phyloP scores from a whole-genome alignment of 2,888 invertebrate genomes.

The Acanthosepion esculentum region DNA sequence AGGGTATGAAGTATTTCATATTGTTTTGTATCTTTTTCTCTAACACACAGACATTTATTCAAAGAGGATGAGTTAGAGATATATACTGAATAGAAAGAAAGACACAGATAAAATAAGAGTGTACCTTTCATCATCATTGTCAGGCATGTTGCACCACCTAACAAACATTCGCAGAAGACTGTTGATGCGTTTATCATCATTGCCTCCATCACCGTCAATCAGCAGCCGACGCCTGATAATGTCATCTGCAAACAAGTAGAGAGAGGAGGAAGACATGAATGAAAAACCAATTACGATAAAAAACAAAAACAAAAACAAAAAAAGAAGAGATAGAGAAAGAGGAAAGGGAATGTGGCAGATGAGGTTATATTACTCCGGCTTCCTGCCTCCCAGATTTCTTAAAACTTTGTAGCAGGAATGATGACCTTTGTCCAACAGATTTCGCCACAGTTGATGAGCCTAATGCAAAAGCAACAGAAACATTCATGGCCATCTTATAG shows the following conservation, averaged over 20 bases:
- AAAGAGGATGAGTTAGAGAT: background rate
- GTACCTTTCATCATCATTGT: constrained; percentile 71
- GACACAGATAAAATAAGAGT: background rate
- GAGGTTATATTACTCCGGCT: too few species aligned
- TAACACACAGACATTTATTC: too few species aligned
- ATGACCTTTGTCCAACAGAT: too few species aligned
- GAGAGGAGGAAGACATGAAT: background rate
- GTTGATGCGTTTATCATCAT: constrained; percentile 92
- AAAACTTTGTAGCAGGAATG: too few species aligned
- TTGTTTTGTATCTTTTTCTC: too few species aligned
- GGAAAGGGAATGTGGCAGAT: too few species aligned
- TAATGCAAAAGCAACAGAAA: too few species aligned
- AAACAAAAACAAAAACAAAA: background rate
- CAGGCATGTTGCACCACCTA: constrained; percentile 73
- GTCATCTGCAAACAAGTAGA: constrained; percentile 83
- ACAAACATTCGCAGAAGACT: constrained; percentile 84
- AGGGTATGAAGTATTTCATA: too few species aligned
- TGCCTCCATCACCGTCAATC: constrained; percentile 97
- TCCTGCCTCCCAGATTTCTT: too few species aligned
- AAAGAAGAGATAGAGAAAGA: too few species aligned
- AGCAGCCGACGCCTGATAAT: constrained; percentile 91
- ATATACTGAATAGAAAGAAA: background rate
- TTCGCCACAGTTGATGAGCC: too few species aligned
- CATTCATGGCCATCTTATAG: too few species aligned
- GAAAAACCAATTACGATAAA: background rate